Conservation (phyloP, 1,140 invertebrate genomes). For the Drosophila mojavensis region DNA sequence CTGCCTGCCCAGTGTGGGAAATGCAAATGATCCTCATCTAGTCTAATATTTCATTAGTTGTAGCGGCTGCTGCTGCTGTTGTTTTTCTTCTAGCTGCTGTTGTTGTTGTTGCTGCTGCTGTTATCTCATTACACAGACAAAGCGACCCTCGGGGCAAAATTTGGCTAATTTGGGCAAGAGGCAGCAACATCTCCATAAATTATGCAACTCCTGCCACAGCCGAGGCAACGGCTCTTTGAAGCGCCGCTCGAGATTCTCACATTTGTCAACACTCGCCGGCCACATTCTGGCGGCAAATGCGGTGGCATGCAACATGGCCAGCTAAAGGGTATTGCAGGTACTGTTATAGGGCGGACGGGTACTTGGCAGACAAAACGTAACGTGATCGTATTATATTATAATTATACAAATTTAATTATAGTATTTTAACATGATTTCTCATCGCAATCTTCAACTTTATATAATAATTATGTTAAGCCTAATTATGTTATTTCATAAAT, state of each 20-base stretch:
- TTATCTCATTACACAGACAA: constrained; percentile 46
- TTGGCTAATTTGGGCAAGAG: constrained; percentile 69
- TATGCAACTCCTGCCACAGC: constrained; percentile 51
- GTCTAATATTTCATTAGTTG: constrained; percentile 54
- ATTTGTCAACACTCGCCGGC: constrained; percentile 65
- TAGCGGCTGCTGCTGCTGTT: constrained; percentile 1
- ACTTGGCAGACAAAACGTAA: background rate
- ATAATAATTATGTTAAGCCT: too few relatives aligned
- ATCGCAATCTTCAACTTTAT: too few relatives aligned
- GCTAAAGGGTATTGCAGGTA: background rate
- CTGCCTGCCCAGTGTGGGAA: constrained; percentile 53
- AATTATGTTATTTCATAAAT: background rate
- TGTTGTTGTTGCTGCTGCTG: background rate
- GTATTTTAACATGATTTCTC: background rate
- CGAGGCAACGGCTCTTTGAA: constrained; percentile 55
- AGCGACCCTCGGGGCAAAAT: constrained; percentile 32
- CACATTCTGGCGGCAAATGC: constrained; percentile 1
- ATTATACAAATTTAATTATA: background rate
- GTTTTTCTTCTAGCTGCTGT: background rate
- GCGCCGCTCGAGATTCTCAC: constrained; percentile 63
- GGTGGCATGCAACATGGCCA: background rate
- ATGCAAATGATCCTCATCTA: constrained; percentile 55
- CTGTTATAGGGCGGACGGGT: background rate
- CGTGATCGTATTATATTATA: background rate
- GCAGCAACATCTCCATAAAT: constrained; percentile 58